Base-by-base conservation (phyloP, 2,888 invertebrate genomes). In the Limnephilus auricula region DNA sequence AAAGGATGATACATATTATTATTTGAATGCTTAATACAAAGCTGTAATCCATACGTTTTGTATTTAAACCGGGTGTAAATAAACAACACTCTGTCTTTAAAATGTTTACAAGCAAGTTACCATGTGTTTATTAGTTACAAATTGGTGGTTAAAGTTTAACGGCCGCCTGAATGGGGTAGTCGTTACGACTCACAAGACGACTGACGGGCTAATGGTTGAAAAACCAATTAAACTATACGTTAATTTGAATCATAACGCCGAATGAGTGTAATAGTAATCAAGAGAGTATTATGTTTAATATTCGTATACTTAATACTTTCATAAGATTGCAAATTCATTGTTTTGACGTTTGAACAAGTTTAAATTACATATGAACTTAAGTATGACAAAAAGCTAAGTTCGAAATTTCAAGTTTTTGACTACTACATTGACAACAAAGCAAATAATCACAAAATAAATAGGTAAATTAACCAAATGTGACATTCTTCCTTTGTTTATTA, bases 91-190 rank as follows among this genome's bases (percentile, higher is more conserved):
- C 45, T n/a, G 25, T 6, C 80, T 80, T 9, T 80, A 80, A 89
- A 80, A 45, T 89, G 89, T 89, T 89, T 89, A 89, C 89, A 89
- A 79, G 10, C 40, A 12, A 89, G 89, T 80, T 45, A 89, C 89
- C 89, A 89, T 89, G 80, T 89, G 80, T 89, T 89, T 89, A 89
- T 89, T 79, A 80, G 89, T 80, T 89, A 89, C 89, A 89, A 79
- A 79, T 30, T 18, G 31, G 79, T 34, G 65, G 79, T 78, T 79
- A 79, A 85, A 40, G 40, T 30, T 45, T 45, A 50, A 85, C 85
- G 50, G 40, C 85, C 85, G 18, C 85, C 10, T 45, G 85, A 50
- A 85, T 45, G 45, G 40, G 45, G 85, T 85, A 85, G 85, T 45
- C 50, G 40, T 40, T 45, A 30, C 45, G 31, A 85, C 30, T 12